Conservation (phyloP, 2,888 invertebrate species). For the Noctuana brunneofusca region DNA sequence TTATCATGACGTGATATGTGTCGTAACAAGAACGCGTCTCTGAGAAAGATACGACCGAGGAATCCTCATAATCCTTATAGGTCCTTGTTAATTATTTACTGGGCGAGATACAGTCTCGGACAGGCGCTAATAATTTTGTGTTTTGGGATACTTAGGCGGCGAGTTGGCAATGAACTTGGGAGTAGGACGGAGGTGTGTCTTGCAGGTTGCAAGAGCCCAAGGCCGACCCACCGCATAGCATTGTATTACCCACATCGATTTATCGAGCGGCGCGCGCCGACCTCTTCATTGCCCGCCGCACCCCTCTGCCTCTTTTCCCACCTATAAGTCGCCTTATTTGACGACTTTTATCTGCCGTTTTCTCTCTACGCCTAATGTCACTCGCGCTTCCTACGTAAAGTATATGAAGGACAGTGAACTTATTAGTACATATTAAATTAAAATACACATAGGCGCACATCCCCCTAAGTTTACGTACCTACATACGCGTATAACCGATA, state of each 20-base stretch:
- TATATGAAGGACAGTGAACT: background rate
- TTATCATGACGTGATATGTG: constrained; percentile 47
- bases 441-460: background rate
- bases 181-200: constrained; percentile 75
- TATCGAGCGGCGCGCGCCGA: constrained; percentile 81
- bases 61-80: constrained; percentile 2
- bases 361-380: constrained; percentile 23
- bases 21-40: constrained; percentile 10
- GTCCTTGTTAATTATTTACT: constrained; percentile 25
- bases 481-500: too few species aligned
- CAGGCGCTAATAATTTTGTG: constrained; percentile 24
- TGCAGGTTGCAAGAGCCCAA: constrained; percentile 74
- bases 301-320: constrained; percentile 44
- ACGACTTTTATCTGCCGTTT: constrained; percentile 44
- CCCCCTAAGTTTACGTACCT: background rate
- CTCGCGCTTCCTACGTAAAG: constrained; percentile 4
- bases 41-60: constrained; percentile 5
- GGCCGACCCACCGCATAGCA: constrained; percentile 71
- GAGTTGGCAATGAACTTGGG: constrained; percentile 79
- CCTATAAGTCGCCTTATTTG: constrained; percentile 49
- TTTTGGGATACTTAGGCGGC: constrained; percentile 35
- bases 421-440: background rate
- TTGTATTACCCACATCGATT: constrained; percentile 77
- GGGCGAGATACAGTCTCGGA: constrained; percentile 12
- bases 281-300: constrained; percentile 52